Conservation (phyloP, 2,797 vertebrate species). For the Octomys mimax region DNA sequence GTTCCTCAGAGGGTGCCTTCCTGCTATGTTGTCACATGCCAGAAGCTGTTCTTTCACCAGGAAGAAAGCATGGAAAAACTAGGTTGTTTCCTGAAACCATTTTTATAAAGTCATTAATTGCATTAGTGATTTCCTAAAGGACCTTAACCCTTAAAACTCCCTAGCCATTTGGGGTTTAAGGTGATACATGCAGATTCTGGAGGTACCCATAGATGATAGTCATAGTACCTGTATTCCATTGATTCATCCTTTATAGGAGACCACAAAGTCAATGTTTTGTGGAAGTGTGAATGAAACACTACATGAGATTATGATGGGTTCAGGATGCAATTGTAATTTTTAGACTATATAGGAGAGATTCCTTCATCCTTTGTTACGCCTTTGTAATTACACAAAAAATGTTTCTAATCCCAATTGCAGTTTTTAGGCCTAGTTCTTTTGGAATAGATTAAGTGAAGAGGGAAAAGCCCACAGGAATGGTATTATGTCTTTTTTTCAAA, state of each 20-base stretch:
- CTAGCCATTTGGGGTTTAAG: neutral
- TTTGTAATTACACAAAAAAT: neutral
- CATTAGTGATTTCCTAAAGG: neutral
- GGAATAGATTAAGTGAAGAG: neutral
- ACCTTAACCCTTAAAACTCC: neutral
- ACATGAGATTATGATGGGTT: neutral
- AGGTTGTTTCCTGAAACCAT: neutral
- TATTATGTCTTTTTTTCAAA: neutral
- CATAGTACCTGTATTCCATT: neutral
- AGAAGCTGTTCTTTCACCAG: rapidly evolving
- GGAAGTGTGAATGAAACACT: neutral
- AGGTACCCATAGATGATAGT: neutral
- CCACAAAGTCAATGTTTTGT: neutral
- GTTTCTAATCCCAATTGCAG: neutral
- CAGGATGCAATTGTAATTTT: neutral
- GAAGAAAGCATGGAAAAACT: neutral
- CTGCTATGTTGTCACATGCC: neutral
- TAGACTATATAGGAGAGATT: neutral
- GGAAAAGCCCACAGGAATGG: neutral
- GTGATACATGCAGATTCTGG: neutral
- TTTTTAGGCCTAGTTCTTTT: neutral
- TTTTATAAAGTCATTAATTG: neutral
- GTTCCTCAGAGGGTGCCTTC: neutral
- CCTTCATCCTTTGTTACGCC: neutral
- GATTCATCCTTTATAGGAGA: neutral